phyloP scores from a whole-genome alignment of 1,140 invertebrate genomes.

The Phthorimaea operculella region DNA sequence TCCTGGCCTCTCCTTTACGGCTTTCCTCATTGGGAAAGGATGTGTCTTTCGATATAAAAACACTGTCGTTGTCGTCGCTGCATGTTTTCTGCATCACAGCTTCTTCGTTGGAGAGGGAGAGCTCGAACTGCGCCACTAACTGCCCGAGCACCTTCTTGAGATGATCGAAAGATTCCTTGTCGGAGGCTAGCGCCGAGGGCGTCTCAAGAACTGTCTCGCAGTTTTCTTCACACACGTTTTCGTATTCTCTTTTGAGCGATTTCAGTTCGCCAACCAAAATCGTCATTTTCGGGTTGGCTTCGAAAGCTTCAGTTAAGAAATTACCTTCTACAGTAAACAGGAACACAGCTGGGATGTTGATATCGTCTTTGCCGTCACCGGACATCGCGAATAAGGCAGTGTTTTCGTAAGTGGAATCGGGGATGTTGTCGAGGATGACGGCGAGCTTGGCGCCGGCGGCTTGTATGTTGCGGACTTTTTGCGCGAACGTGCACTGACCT shows the following conservation, averaged over 20 bases:
- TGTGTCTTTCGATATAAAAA: slow-evolving; percentile 18
- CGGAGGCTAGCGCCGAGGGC: slow-evolving; percentile 5
- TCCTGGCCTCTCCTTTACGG: background rate
- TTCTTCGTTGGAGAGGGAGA: slow-evolving; percentile 40
- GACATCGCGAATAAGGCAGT: slow-evolving; percentile 96
- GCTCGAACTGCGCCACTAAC: slow-evolving; percentile 47
- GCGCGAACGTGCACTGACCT: slow-evolving; percentile 95
- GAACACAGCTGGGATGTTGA: slow-evolving; percentile 92
- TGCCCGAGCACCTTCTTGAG: slow-evolving; percentile 50
- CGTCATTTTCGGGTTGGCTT: slow-evolving; percentile 59
- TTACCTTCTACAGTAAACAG: slow-evolving; percentile 85
- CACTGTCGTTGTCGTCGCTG: background rate
- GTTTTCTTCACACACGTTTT: slow-evolving; percentile 31
- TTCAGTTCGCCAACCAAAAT: slow-evolving; percentile 68
- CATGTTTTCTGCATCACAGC: slow-evolving; percentile 5
- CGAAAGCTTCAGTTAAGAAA: slow-evolving; percentile 70
- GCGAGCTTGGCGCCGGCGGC: slow-evolving; percentile 84
- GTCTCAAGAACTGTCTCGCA: slow-evolving; percentile 30
- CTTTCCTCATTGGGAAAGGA: slow-evolving; percentile 15
- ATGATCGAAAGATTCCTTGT: slow-evolving; percentile 51
- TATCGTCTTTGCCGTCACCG: slow-evolving; percentile 89
- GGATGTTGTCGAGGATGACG: slow-evolving; percentile 90
- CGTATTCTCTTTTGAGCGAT: slow-evolving; percentile 32
- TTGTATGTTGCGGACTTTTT: slow-evolving; percentile 91
- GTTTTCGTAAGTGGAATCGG: slow-evolving; percentile 75